Base-by-base conservation (phyloP, 1,140 invertebrate genomes). In the Philopotamus ludificatus region DNA sequence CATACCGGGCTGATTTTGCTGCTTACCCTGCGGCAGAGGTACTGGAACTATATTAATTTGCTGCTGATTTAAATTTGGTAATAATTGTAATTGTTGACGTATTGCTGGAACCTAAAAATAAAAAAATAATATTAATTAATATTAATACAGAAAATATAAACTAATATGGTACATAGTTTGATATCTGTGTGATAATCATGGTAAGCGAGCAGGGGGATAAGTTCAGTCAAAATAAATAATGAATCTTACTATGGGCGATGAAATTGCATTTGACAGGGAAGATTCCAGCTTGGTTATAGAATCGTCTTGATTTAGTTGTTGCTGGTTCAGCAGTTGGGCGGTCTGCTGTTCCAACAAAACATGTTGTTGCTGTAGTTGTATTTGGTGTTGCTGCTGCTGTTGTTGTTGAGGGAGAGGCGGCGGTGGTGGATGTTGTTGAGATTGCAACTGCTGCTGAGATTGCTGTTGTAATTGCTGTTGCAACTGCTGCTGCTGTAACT, bases 391-490 rank as follows among this genome's bases (percentile, higher is more conserved):
- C n/a, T 47, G 55, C 28, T 68, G 66, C 45, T 50, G 61, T 45
- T 64, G 67, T 26, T 49, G 49, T 15, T 49, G 59, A 23, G 21
- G 53, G 58, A 68, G 72, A 42, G 71, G 70, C 62, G 76, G 74
- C 42, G 74, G 77, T n/a, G 77, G 73, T 51, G 78, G 79, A 55
- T 81, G 76, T 22, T 76, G 71, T 67, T 80, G 76, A 54, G 77
- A 74, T 49, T 79, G 68, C 60, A 82, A 76, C 49, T 81, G 69
- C 67, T 79, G 71, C 49, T 71, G 70, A 28, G 66, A 66, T 18
- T 72, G 70, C 47, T 74, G 78, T 22, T 75, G 77, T 15, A 78
- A 74, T 53, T 79, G 77, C 41, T 76, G 77, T 34, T 74, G 73
- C 55, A 73, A 74, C 44, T 77, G 78, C 51, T 78, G 77, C 54